Percentiles rank a stretch among this genome's conserved stretches.
Conservation (phyloP, 2,888 invertebrate species). For the Caenorhabditis sp. region DNA sequence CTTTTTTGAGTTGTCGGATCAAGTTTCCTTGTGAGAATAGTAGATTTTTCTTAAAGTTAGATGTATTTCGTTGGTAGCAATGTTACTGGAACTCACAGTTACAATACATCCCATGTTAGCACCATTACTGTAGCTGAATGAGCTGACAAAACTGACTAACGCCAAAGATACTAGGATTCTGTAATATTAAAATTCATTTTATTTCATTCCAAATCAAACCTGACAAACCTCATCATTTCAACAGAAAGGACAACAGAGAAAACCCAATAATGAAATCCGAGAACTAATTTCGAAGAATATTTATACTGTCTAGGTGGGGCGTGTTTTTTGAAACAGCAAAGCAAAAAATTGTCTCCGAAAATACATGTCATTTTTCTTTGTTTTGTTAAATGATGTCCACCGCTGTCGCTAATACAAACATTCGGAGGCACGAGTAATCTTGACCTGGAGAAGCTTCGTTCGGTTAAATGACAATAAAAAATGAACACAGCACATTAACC, state of each 20-base stretch:
- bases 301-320: background rate
- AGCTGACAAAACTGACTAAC: slow-evolving; percentile 10
- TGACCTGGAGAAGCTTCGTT: background rate
- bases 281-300: background rate
- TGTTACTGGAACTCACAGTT: slow-evolving; percentile 32
- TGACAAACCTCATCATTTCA: too few relatives aligned
- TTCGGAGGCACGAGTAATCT: slow-evolving; percentile 1
- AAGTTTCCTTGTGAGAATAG: slow-evolving; percentile 66
- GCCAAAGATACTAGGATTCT: slow-evolving; percentile 19
- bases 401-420: background rate
- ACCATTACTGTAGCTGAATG: slow-evolving; percentile 28
- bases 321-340: background rate
- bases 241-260: too few relatives aligned
- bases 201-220: too few relatives aligned
- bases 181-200: slow-evolving; percentile 3
- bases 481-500: background rate
- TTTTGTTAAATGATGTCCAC: background rate
- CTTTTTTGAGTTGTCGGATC: slow-evolving; percentile 60
- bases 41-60: slow-evolving; percentile 56
- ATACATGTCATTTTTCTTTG: slow-evolving; percentile 1
- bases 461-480: background rate
- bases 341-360: background rate
- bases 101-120: slow-evolving; percentile 47
- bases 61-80: background rate
- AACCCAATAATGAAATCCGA: background rate